A percentile compares a stretch with the other conserved stretches of the same genome.
phyloP scores from a whole-genome alignment of 2,888 invertebrate genomes.

The Scaptomyza caliginosa region DNA sequence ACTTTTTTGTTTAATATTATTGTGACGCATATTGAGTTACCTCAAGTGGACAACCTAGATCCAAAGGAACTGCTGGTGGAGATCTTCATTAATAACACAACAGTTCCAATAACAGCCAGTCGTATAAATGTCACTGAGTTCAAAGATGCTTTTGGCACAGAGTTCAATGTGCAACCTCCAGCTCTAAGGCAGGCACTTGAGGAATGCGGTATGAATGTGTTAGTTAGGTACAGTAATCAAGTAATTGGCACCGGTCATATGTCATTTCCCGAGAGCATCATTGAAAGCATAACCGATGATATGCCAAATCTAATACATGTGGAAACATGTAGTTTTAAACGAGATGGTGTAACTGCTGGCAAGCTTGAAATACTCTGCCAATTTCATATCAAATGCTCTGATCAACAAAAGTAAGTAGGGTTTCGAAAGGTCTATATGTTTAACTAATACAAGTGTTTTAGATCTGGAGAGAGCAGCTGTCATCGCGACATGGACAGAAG shows the following conservation, averaged over 20 bases:
- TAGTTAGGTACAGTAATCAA: conserved; percentile 46
- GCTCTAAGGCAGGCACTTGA: conserved; percentile 50
- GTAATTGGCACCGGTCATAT: conserved; percentile 62
- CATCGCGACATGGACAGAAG: conserved; percentile 52
- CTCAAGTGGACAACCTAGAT: conserved; percentile 27
- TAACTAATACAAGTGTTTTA: neutral
- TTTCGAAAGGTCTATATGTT: neutral
- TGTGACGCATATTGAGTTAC: conserved; percentile 57
- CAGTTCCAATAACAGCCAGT: conserved; percentile 63
- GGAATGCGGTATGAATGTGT: conserved; percentile 61
- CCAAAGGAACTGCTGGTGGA: conserved; percentile 52
- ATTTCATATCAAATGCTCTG: conserved; percentile 60
- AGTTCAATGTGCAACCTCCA: conserved; percentile 55
- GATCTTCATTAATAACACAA: conserved; percentile 50
- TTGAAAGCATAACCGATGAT: conserved; percentile 44
- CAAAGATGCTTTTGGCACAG: conserved; percentile 52
- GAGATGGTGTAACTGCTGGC: conserved; percentile 47
- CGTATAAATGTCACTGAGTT: conserved; percentile 77
- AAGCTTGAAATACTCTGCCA: conserved; percentile 57
- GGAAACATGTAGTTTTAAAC: conserved; percentile 47
- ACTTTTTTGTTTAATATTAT: conserved; percentile 67
- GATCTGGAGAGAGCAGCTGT: conserved; percentile 15
- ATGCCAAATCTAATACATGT: conserved; percentile 50
- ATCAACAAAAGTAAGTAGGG: conserved; percentile 23
- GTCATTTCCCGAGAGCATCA: conserved; percentile 56